A percentile compares a stretch with the other conserved stretches of the same genome.
These are phyloP conservation scores for Zapornia atra DNA, from an alignment of 2,113 vertebrate species.

Conservation along the genomic window DNA sequence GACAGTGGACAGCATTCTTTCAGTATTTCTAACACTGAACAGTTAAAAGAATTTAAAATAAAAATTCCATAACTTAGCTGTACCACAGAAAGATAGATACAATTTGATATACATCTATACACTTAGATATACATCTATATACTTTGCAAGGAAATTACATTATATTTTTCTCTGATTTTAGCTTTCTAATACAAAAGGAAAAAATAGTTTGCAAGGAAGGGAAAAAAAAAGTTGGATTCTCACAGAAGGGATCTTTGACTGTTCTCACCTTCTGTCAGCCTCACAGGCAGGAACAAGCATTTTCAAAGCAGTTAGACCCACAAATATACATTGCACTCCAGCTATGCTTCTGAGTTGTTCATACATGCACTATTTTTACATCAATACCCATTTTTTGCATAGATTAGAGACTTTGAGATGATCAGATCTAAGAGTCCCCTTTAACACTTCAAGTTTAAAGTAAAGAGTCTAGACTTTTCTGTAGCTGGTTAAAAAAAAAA, in stretches of 20 bases:
- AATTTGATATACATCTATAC: background rate
- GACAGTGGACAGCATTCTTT: background rate
- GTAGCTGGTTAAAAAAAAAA: constrained; percentile 30
- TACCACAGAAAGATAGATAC: background rate
- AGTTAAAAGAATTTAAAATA: background rate
- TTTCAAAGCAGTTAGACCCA: constrained; percentile 54
- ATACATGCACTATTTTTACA: constrained; percentile 64
- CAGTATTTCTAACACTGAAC: background rate
- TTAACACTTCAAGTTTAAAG: constrained; percentile 69
- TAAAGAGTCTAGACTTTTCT: constrained; percentile 65
- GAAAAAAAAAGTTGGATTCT: background rate
- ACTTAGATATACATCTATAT: background rate
- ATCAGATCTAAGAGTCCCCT: constrained; percentile 59
- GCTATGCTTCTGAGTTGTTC: constrained; percentile 49
- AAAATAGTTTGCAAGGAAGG: background rate
- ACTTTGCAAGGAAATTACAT: background rate
- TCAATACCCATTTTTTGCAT: constrained; percentile 62
- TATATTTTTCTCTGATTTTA: background rate
- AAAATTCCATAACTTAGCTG: background rate
- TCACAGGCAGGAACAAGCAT: constrained; percentile 29
- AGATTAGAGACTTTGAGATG: constrained; percentile 53
- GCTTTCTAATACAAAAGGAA: background rate
- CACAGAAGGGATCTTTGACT: constrained; percentile 1
- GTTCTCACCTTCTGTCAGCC: constrained; percentile 31
- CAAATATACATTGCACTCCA: constrained; percentile 45